Base-by-base conservation (phyloP, 2,888 invertebrate genomes). In the Luperina nickerlii region DNA sequence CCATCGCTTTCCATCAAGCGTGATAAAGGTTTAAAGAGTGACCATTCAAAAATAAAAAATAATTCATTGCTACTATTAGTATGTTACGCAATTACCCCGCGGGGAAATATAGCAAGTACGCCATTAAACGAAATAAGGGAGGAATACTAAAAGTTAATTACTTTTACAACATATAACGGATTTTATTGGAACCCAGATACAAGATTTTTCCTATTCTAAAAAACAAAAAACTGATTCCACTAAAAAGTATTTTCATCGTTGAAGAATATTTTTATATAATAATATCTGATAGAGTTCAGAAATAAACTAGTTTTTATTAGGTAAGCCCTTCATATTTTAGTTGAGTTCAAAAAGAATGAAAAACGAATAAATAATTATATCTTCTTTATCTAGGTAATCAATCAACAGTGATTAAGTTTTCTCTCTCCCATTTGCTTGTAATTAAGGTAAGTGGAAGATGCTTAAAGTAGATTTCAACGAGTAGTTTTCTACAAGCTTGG, bases 121-220 rank as follows among this genome's bases (percentile, higher is more conserved):
- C 4, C 45, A 71, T 74, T 74, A 63, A 79, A 81, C 15, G 27
- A 74, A 83, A 69, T 63, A 76, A 76, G 72, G 51, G 13, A 69
- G 51, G 13, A 69, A 85, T 67, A 38, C 38, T 73, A 62, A 85
- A 85, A 54, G 48, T 68, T 70, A 70, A 85, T 82, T 65, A 67
- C 38, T 82, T 75, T 69, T 32, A 73, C 51, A 67, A 67, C 20
- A 18, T 27, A 18, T 51, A 66, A 75, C 38, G 32, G 0, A 9
- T 67, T 73, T 76, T 62, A 65, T 60, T 9, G 24, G 48, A 68
- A 51, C 8, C 2, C 5, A 0, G 62, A 20, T 24, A 69, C 27
- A 27, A 2, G 2, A 4, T 38, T 32, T 51, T 51, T 65, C n/a
- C 13, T 0, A 67, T 32, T 11, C 38, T 15, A 24, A 15, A 32